Evolutionary conservation across 2,888 invertebrate species (phyloP), one percentile per base, ranked within the genome.

Genomic region (Thera obeliscata): DNA sequence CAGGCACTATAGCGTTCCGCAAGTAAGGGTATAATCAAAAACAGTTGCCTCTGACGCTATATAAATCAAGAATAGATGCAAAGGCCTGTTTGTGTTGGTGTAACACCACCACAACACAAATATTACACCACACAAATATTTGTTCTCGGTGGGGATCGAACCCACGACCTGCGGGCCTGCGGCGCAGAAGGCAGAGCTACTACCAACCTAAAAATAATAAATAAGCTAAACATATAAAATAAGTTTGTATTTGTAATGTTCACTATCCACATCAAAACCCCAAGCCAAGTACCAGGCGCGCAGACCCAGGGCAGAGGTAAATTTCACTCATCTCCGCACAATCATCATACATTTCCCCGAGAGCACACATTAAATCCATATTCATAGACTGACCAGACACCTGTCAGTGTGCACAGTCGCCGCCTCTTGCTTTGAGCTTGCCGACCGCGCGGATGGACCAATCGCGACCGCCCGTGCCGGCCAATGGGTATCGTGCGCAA

Each of bases 401-500:
- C 83, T 90, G 90, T 87, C 90, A 89, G 87, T 83, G 85, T 81
- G 83, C 80, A 81, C 82, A 80, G 84, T 77, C 81, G 82, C 87
- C 91, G 90, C 91, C 90, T 91, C 89, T 87, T 75, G 74, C 90
- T 90, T 91, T 91, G 90, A 86, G 86, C 75, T 81, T 80, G 83
- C 87, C 89, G 88, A 82, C 71, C 66, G 79, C 75, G 75, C 78
- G 70, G 73, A 77, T 77, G 81, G 84, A 78, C 91, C 92, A 92
- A 91, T 92, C 66, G 85, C 84, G 76, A 76, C 71, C 79, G 75
- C 66, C 68, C 77, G 68, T 67, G 69, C 80, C 80, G 86, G 80
- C 89, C 89, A 90, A 89, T 90, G 86, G 86, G 83, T 87, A 85
- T 75, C 73, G 72, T 76, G 86, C 86, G 85, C 81, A 70, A 69